A percentile compares a stretch with the other conserved stretches of the same genome.
phyloP scores from a whole-genome alignment of 2,888 invertebrate species.

The Phrixothrix hirtus region DNA sequence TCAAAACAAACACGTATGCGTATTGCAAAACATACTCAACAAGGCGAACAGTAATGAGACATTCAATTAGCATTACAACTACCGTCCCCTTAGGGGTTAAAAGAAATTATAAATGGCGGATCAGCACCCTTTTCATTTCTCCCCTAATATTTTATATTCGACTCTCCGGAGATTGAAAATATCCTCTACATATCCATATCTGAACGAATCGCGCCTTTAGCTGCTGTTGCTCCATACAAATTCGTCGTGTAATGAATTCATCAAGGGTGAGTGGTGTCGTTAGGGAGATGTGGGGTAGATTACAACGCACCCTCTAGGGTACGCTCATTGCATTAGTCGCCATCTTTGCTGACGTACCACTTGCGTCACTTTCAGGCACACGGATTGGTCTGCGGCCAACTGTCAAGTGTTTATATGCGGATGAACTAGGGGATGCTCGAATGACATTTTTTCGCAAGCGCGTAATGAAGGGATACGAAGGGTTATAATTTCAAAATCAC shows the following conservation, averaged over 20 bases:
- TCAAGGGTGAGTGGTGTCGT: slow-evolving; percentile 34
- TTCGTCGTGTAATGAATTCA: slow-evolving; percentile 33
- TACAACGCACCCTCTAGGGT: slow-evolving; percentile 34
- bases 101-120: slow-evolving; percentile 33
- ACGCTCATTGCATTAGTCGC: slow-evolving; percentile 45
- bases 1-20: slow-evolving; percentile 22
- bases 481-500: slow-evolving; percentile 9
- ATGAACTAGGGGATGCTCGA: slow-evolving; percentile 28
- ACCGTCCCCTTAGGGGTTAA: slow-evolving; percentile 27
- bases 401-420: slow-evolving; percentile 33
- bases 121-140: slow-evolving; percentile 29
- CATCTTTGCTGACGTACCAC: slow-evolving; percentile 44
- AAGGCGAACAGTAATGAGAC: slow-evolving; percentile 26
- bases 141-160: slow-evolving; percentile 23
- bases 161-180: slow-evolving; percentile 32
- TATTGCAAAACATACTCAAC: slow-evolving; percentile 19
- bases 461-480: slow-evolving; percentile 19
- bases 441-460: slow-evolving; percentile 24
- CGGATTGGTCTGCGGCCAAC: slow-evolving; percentile 33
- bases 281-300: slow-evolving; percentile 36
- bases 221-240: slow-evolving; percentile 26
- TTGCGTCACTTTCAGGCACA: slow-evolving; percentile 33
- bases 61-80: slow-evolving; percentile 32
- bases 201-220: slow-evolving; percentile 32
- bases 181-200: slow-evolving; percentile 31